Evolutionary conservation across 2,797 vertebrate genomes (phyloP), one percentile per base, ranked within the genome.

Genomic region (Oryzias sinensis): DNA sequence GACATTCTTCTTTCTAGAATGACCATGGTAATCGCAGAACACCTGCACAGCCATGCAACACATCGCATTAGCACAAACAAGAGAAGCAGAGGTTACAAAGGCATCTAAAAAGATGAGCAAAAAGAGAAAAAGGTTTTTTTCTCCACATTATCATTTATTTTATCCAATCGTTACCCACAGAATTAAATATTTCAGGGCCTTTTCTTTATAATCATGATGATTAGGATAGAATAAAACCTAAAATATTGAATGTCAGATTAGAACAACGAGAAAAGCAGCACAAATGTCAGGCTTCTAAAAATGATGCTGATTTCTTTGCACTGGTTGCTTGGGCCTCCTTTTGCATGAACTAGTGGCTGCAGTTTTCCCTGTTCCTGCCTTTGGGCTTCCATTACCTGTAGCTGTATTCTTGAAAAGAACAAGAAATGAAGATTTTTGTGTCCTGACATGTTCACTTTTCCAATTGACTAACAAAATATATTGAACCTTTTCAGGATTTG

Each of bases 1-100:
- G 0, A 99, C 96, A 16, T 99, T 99, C 89, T 99, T 99, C 91
- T 99, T 99, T 65, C 97, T 94, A 57, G 97, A 99, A 82, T 99
- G 97, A 57, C 97, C 97, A 46, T 99, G 97, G 81, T 98, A 99
- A 90, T 99, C 97, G 16, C 97, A 99, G 83, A 93, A 99, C 49
- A 99, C 95, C 97, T 99, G 79, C n/a, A 25, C 5, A 52, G n/a
- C 17, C 13, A 70, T 1, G 8, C 9, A 51, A 55, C 2, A 49
- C 49, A 57, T 8, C 7, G 49, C 25, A 56, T 2, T 24, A 4
- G n/a, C 24, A 51, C 4, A 53, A 1, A 48, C 48, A 18, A 56
- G 4, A 18, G n/a, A 5, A 29, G 56, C 5, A 53, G 24, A 13
- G 27, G 27, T 29, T 6, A 29, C 27, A 29, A 37, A 9, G 2